Percentiles rank a stretch among this genome's conserved stretches.
Conservation (phyloP, 2,888 invertebrate species). For the Dasysyrphus tricinctus region DNA sequence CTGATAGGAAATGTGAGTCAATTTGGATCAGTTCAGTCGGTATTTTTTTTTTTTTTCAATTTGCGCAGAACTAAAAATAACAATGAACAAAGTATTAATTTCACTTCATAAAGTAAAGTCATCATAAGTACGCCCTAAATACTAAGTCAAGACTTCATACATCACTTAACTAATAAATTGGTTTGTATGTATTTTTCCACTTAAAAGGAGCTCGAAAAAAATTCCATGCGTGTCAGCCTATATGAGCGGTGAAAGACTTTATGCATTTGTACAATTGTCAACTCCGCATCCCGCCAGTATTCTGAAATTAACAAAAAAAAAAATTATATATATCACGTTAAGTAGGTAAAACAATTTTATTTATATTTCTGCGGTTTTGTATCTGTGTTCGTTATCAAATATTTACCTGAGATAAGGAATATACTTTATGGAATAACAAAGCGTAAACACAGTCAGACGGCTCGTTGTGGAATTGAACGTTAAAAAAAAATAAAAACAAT, state of each 20-base stretch:
- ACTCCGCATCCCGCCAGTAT: background rate
- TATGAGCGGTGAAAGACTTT: background rate
- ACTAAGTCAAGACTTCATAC: background rate
- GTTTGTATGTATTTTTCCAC: background rate
- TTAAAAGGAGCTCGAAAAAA: background rate
- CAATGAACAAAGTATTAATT: background rate
- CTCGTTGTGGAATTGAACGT: constrained; percentile 43
- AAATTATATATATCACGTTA: constrained; percentile 31
- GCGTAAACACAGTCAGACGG: constrained; percentile 33
- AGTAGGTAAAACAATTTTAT: constrained; percentile 35
- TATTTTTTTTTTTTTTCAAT: background rate
- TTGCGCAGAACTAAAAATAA: background rate
- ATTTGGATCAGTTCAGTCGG: background rate
- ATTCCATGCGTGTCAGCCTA: background rate
- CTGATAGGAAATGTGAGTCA: no score
- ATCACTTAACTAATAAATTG: background rate
- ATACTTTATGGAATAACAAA: constrained; percentile 27
- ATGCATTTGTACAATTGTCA: background rate
- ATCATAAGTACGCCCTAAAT: background rate
- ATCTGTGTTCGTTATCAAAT: constrained; percentile 63
- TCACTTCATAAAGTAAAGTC: background rate
- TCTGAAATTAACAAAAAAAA: background rate
- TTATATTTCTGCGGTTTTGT: constrained; percentile 42
- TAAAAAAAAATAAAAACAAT: constrained; percentile 11
- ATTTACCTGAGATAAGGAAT: constrained; percentile 67